Base-by-base conservation (phyloP, 2,888 invertebrate genomes). In the Dasysyrphus tricinctus region DNA sequence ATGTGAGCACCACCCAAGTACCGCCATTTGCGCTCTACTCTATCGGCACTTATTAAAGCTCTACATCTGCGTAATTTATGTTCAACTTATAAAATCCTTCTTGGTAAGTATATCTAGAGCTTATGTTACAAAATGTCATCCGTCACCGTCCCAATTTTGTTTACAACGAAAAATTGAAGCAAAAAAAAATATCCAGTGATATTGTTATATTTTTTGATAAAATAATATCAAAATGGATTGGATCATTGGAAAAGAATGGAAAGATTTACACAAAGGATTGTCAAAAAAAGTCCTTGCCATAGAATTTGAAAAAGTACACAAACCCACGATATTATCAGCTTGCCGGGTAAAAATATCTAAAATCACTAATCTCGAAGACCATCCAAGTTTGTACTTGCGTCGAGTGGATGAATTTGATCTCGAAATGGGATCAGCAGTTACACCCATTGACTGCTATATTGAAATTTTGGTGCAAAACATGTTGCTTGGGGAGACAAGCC, bases 391-490 rank as follows among this genome's bases (percentile, higher is more conserved):
- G 54, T 91, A 88, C 42, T 78, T 90, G 8, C 77, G 63, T 0
- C 34, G 56, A 47, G 67, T 59, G 12, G 56, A 80, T 39, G 88
- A 88, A 49, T 82, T 89, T 34, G 80, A 76, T 24, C 65, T 92
- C 37, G 89, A 91, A 86, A 91, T 94, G 89, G 94, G 94, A 0
- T 91, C 93, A 67, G 92, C 91, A 49, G 88, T 92, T 75, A 92
- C 92, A 5, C 92, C 93, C 5, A 89, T 94, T 69, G 94, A 94
- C 86, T 92, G 92, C 77, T 92, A 93, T 80, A 88, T 94, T 57
- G 93, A 94, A 88, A 88, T 93, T 61, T 90, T 93, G 63, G 89
- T 94, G 74, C 91, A 91, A 73, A 93, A 93, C 77, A 94, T 94
- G 93, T 83, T 92, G 37, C 88, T 90, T 5, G 92, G 93, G 19